These are phyloP conservation scores for Drosophila equinoxialis DNA, from an alignment of 1,140 invertebrate genomes.

Conservation along the genomic window DNA sequence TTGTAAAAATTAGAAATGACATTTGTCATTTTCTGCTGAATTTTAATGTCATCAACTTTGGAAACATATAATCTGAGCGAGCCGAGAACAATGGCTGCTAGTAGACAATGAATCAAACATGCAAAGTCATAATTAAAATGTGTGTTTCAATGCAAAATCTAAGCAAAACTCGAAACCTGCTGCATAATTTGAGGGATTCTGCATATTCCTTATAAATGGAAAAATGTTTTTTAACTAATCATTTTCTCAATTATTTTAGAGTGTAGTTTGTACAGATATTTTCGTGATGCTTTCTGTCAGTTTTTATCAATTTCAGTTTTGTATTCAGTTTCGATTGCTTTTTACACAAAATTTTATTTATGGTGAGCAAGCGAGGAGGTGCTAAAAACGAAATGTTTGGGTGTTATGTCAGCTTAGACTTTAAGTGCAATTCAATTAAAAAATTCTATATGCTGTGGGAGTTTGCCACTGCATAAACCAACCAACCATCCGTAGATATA, in stretches of 20 bases:
- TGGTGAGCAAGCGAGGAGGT: background rate
- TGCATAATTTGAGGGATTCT: too few relatives aligned
- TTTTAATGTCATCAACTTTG: constrained; percentile 32
- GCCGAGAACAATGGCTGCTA: background rate
- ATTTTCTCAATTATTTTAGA: too few relatives aligned
- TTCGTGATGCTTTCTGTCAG: background rate
- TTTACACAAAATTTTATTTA: constrained; percentile 44
- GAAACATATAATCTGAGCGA: constrained; percentile 45
- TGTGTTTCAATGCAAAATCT: background rate
- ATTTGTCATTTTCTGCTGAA: constrained; percentile 57
- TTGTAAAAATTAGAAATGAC: constrained; percentile 70
- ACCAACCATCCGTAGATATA: constrained; percentile 37
- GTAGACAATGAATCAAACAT: background rate
- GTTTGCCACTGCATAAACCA: constrained; percentile 64
- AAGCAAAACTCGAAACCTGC: background rate
- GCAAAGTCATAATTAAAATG: constrained; percentile 7
- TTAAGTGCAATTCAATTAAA: constrained; percentile 78
- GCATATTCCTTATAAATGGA: too few relatives aligned
- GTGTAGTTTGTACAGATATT: too few relatives aligned
- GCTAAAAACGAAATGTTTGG: background rate
- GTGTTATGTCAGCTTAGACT: constrained; percentile 47
- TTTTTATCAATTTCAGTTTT: background rate
- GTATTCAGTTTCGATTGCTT: background rate
- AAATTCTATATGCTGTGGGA: constrained; percentile 30
- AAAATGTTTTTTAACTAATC: background rate